Evolutionary conservation across 1,140 invertebrate species (phyloP).

Genomic region (Aphaenogaster floridana): DNA sequence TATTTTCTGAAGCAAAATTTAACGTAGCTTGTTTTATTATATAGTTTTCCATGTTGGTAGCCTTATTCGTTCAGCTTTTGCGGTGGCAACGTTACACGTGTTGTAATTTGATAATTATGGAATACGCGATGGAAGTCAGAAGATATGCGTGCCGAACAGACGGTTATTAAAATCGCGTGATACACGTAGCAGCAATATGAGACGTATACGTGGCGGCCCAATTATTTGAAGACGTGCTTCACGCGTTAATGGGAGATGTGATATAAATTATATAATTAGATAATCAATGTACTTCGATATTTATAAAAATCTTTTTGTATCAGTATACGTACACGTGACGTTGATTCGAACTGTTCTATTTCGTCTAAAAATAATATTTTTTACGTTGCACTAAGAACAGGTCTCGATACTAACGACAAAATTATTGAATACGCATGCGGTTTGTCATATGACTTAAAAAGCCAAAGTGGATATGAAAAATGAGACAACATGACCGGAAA

Average conservation of each 20-base stretch:
- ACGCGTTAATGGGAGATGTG: constrained; percentile 21
- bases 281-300: constrained; percentile 35
- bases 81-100: constrained; percentile 32
- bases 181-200: not conserved
- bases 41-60: not conserved
- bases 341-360: not conserved
- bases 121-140: constrained; percentile 28
- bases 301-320: not conserved
- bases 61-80: not conserved
- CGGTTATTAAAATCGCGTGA: constrained; percentile 53
- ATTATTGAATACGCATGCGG: not conserved
- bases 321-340: too few species aligned
- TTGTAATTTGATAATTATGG: constrained; percentile 57
- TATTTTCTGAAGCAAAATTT: not conserved
- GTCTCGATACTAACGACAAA: not conserved
- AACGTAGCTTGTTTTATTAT: not conserved
- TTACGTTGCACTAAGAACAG: not conserved
- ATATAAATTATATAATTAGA: constrained; percentile 49
- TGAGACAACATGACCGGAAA: not conserved
- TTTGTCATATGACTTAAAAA: not conserved
- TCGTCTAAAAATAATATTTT: not conserved
- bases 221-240: constrained; percentile 43
- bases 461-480: not conserved
- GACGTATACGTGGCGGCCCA: not conserved
- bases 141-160: constrained; percentile 12